Conservation (phyloP, 1,140 invertebrate genomes). For the Catajapyx aquilonaris region DNA sequence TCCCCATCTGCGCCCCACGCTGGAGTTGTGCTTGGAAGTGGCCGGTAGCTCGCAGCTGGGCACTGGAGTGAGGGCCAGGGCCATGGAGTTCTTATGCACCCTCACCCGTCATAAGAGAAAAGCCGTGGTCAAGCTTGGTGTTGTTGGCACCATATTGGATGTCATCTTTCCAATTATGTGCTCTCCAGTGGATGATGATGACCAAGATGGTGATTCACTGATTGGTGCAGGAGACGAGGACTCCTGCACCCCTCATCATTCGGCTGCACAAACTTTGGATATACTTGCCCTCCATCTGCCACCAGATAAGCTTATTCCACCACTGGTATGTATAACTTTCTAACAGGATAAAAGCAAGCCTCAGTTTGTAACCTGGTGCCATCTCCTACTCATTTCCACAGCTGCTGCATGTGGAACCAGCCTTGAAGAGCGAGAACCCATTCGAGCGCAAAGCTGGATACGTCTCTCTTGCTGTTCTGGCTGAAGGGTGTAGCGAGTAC, state of each 20-base stretch:
- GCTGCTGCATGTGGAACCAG: slow-evolving; percentile 36
- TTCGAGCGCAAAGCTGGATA: slow-evolving; percentile 45
- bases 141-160: slow-evolving; percentile 44
- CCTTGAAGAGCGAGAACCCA: slow-evolving; percentile 30
- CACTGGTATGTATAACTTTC: no score
- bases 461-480: slow-evolving; percentile 46
- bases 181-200: slow-evolving; percentile 27
- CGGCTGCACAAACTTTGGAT: slow-evolving; percentile 51
- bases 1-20: slow-evolving; percentile 36
- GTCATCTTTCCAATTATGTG: slow-evolving; percentile 46
- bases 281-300: slow-evolving; percentile 51
- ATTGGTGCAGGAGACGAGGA: slow-evolving; percentile 31
- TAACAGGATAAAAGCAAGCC: slow-evolving; percentile 1
- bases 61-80: slow-evolving; percentile 37
- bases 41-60: slow-evolving; percentile 29
- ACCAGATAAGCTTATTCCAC: slow-evolving; percentile 49
- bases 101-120: slow-evolving; percentile 43
- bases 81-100: slow-evolving; percentile 39
- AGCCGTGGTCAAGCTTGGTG: slow-evolving; percentile 49
- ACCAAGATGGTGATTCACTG: slow-evolving; percentile 38
- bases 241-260: slow-evolving; percentile 33
- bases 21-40: slow-evolving; percentile 43
- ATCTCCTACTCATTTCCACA: slow-evolving; percentile 18
- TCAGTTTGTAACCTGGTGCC: slow-evolving; percentile 1
- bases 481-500: slow-evolving; percentile 59